A percentile compares a stretch with the other conserved stretches of the same genome.
Evolutionary conservation across 2,113 vertebrate genomes (phyloP).

Genomic region (Gymnobelideus leadbeateri): DNA sequence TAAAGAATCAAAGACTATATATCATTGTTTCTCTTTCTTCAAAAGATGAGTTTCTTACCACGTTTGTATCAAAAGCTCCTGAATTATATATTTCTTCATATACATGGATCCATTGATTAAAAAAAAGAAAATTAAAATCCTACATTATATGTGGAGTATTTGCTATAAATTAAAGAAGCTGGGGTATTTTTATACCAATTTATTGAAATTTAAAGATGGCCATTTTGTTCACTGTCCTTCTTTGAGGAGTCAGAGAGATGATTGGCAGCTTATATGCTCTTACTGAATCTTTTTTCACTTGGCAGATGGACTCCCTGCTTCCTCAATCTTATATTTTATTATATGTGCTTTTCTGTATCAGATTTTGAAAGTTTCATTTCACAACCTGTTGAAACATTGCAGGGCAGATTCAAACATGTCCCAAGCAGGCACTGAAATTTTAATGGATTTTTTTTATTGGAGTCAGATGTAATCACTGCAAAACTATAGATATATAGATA

Average conservation of each 20-base stretch:
- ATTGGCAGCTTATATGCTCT: conserved; percentile 57
- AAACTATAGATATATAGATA: conserved; percentile 4
- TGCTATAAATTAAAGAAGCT: conserved; percentile 33
- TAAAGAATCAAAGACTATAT: neutral
- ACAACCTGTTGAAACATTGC: conserved; percentile 58
- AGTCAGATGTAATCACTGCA: neutral
- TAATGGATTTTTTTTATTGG: conserved; percentile 69
- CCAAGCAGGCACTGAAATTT: conserved; percentile 67
- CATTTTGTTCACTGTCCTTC: neutral
- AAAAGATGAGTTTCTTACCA: neutral
- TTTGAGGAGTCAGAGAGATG: conserved; percentile 13
- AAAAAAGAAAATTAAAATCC: neutral
- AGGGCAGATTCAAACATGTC: conserved; percentile 59
- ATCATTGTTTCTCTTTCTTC: neutral
- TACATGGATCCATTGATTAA: neutral
- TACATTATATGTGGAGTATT: neutral
- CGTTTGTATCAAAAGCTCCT: neutral
- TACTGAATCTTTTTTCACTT: neutral
- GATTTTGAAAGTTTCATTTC: conserved; percentile 77
- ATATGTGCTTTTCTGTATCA: conserved; percentile 28
- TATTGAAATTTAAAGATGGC: neutral
- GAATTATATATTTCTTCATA: neutral
- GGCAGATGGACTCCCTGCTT: neutral
- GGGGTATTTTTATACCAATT: neutral
- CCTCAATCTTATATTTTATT: conserved; percentile 68